These are phyloP conservation scores for Neoitamus cyanurus DNA, from an alignment of 2,888 invertebrate genomes.

Conservation along the genomic window DNA sequence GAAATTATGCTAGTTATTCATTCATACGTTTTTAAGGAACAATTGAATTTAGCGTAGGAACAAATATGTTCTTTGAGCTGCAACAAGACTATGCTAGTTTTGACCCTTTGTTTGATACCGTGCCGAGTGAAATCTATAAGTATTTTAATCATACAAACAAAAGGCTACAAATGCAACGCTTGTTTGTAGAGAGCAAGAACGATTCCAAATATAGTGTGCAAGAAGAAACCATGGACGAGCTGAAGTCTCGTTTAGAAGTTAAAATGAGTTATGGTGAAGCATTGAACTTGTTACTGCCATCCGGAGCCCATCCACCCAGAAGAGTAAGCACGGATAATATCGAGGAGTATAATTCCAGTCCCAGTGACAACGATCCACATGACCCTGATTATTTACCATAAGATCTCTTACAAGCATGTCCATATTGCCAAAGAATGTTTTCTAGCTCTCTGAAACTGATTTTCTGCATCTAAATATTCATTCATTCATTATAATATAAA, in stretches of 20 bases:
- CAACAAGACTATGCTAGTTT: conserved; percentile 66
- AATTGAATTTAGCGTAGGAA: conserved; percentile 77
- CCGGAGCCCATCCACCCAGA: conserved; percentile 53
- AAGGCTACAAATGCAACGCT: conserved; percentile 74
- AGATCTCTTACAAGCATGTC: too few species aligned
- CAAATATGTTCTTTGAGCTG: conserved; percentile 79
- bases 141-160: conserved; percentile 75
- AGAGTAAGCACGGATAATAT: not conserved
- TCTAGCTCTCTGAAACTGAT: too few species aligned
- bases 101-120: conserved; percentile 71
- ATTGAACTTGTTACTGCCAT: conserved; percentile 58
- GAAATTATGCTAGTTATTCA: not conserved
- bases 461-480: too few species aligned
- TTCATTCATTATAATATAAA: too few species aligned
- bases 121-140: conserved; percentile 70
- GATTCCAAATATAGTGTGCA: not conserved
- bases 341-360: not conserved
- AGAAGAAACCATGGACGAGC: conserved; percentile 47
- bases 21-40: conserved; percentile 70
- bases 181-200: conserved; percentile 68
- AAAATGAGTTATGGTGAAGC: conserved; percentile 62
- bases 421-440: too few species aligned
- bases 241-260: conserved; percentile 53
- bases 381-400: not conserved
- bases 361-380: not conserved